phyloP scores from a whole-genome alignment of 2,797 vertebrate genomes.

The Hippocampus kuda region DNA sequence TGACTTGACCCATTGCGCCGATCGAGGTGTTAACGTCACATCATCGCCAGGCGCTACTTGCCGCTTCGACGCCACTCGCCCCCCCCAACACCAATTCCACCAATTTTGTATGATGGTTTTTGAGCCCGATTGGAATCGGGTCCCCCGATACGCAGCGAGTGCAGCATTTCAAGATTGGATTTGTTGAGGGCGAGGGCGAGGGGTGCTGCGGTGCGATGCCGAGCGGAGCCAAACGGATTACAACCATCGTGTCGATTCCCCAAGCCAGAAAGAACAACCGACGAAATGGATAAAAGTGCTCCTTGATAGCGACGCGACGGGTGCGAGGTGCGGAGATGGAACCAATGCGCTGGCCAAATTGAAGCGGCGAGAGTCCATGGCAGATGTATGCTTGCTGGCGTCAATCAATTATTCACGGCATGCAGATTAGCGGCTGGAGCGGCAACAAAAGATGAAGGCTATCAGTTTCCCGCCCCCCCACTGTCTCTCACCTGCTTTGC shows the following conservation, averaged over 20 bases:
- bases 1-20: too few relatives aligned
- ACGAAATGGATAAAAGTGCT: conserved; percentile 27
- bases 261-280: conserved; percentile 30
- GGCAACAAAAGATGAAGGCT: conserved; percentile 60
- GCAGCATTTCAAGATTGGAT: conserved; percentile 58
- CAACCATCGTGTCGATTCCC: conserved; percentile 43
- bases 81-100: not conserved
- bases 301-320: conserved; percentile 47
- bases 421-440: conserved; percentile 63
- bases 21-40: conserved; percentile 34
- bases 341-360: conserved; percentile 32
- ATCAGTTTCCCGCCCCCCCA: conserved; percentile 33
- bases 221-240: conserved; percentile 35
- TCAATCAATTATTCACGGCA: conserved; percentile 72
- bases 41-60: conserved; percentile 5
- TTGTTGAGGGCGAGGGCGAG: conserved; percentile 29
- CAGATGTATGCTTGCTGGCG: conserved; percentile 52
- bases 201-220: conserved; percentile 13
- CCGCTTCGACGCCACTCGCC: too few relatives aligned
- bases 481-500: conserved; percentile 29
- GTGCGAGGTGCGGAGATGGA: conserved; percentile 46
- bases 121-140: conserved; percentile 34
- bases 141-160: conserved; percentile 60
- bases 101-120: not conserved
- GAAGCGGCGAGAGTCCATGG: conserved; percentile 47